These are phyloP conservation scores for Scaptomyza cyrtandrae DNA, from an alignment of 2,888 invertebrate species.

Conservation along the genomic window DNA sequence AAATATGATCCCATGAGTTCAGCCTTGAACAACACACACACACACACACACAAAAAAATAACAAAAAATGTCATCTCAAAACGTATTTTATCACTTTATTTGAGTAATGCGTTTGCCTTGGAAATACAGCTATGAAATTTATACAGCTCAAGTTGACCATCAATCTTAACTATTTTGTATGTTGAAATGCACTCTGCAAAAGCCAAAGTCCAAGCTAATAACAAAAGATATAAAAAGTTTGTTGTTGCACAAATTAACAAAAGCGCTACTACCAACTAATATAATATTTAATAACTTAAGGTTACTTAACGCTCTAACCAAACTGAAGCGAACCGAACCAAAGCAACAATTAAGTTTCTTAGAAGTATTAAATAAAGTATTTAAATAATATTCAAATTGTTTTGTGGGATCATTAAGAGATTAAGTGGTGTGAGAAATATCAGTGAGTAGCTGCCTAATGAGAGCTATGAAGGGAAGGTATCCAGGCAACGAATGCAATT, in stretches of 20 bases:
- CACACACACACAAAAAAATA: neutral
- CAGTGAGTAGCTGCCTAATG: no score
- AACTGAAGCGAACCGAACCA: neutral
- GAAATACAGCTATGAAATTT: neutral
- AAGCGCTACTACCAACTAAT: neutral
- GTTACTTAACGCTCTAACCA: neutral
- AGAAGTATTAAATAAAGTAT: neutral
- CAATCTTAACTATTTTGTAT: neutral
- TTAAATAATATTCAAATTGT: constrained; percentile 1
- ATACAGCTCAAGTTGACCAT: neutral
- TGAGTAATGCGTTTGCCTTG: neutral
- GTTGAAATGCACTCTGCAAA: neutral
- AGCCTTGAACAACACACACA: neutral
- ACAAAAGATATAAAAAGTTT: neutral
- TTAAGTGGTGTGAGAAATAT: neutral
- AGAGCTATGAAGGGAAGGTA: neutral
- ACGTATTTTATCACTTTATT: neutral
- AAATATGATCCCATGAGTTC: constrained; percentile 16
- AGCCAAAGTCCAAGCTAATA: neutral
- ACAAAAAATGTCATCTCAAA: constrained; percentile 4
- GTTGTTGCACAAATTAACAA: neutral
- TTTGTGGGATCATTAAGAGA: neutral
- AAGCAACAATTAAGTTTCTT: neutral
- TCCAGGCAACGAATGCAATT: neutral
- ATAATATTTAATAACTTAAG: neutral